A percentile compares a stretch with the other conserved stretches of the same genome.
Evolutionary conservation across 1,140 invertebrate genomes (phyloP).

Genomic region (Drosophila pruinosa): DNA sequence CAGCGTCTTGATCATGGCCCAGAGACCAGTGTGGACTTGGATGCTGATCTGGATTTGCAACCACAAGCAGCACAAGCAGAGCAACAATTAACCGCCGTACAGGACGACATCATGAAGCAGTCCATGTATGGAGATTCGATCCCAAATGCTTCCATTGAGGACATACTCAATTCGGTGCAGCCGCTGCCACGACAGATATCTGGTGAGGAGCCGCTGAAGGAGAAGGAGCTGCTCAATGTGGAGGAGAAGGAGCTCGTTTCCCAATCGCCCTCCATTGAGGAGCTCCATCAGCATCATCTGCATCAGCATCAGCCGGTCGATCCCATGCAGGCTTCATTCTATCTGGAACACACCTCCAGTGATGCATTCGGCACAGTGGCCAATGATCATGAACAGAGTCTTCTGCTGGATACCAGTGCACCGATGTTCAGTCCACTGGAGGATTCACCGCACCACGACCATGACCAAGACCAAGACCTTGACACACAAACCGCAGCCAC

Average conservation of each 20-base stretch:
- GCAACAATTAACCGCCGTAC: not conserved
- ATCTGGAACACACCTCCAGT: conserved; percentile 63
- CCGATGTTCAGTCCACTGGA: conserved; percentile 46
- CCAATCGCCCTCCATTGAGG: conserved; percentile 74
- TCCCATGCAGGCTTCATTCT: conserved; percentile 76
- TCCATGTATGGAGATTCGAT: conserved; percentile 56
- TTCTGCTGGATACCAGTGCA: conserved; percentile 63
- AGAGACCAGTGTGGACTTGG: conserved; percentile 72
- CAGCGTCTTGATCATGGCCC: conserved; percentile 66
- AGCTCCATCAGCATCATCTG: conserved; percentile 58
- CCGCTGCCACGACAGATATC: conserved; percentile 44
- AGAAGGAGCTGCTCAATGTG: conserved; percentile 64
- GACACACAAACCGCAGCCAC: conserved; percentile 34
- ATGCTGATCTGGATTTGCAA: conserved; percentile 38
- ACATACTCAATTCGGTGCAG: conserved; percentile 78
- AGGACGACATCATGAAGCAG: conserved; percentile 64
- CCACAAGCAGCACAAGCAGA: not conserved
- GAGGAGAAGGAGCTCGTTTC: conserved; percentile 77
- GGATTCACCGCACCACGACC: conserved; percentile 11
- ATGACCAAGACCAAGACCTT: too few relatives aligned
- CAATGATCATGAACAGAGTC: conserved; percentile 35
- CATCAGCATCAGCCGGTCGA: conserved; percentile 45
- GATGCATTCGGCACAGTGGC: conserved; percentile 31
- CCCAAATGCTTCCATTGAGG: conserved; percentile 60
- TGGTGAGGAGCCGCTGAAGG: conserved; percentile 39